Evolutionary conservation across 2,113 vertebrate species (phyloP), one percentile per base, ranked within the genome.

Genomic region (Microcebus jonahi): DNA sequence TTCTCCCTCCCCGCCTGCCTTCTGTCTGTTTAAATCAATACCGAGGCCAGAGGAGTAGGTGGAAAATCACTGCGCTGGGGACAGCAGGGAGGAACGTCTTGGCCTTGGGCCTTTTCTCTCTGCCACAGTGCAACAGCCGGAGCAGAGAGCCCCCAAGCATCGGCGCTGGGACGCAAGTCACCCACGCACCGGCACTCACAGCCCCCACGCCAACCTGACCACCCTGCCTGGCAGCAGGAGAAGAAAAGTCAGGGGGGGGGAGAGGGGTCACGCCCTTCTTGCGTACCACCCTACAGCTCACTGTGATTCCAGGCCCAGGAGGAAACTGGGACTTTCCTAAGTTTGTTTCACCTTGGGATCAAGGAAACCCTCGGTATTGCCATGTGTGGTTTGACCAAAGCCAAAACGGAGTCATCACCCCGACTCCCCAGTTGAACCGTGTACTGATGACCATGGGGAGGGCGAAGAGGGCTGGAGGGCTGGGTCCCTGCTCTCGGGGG

Each of bases 21-120:
- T 87, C 81, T 87, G 55, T 89, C 93, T 93, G 23, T 91, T 96
- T 91, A 87, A 97, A 95, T 94, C 76, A 0, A 94, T 92, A 88
- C 3, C 2, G 12, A 90, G 98, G 86, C 93, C 83, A 48, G 91
- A 90, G 81, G 90, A 95, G 96, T 39, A 23, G 94, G 79, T 89
- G 96, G 95, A 42, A 90, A 93, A 95, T 53, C 31, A 42, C 65
- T 0, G 31, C 39, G 0, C 86, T 61, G 83, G 83, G 87, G 83
- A 93, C 88, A 76, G 92, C 50, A 8, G 71, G 45, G 36, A 91
- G 71, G 57, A 76, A 65, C 1, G 25, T 90, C 83, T 81, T 5
- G 6, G 48, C 13, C 5, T 42, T 8, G 50, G 65, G 23, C 42
- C 75, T 73, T 85, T 92, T 79, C n/a, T 68, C 91, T 70, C 89